These are phyloP conservation scores for Synergus umbraculus DNA, from an alignment of 2,888 invertebrate species.

Conservation along the genomic window DNA sequence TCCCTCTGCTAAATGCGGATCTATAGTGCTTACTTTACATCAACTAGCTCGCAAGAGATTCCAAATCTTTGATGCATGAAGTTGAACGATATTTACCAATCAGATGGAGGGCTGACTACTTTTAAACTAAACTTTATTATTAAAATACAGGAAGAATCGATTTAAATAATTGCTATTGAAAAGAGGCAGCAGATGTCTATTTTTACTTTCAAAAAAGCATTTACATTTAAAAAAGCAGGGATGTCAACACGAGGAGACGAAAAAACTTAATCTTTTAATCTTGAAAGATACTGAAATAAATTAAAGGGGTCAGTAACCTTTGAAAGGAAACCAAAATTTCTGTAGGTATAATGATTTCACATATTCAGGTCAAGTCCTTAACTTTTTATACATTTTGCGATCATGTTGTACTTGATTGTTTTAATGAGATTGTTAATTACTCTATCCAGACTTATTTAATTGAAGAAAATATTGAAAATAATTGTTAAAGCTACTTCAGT, in stretches of 20 bases:
- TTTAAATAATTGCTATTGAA: background rate
- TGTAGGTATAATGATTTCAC: background rate
- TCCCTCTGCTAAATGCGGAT: constrained; percentile 30
- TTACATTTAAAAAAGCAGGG: background rate
- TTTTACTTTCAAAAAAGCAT: too few species aligned
- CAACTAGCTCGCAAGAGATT: constrained; percentile 5
- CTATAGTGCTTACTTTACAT: constrained; percentile 2
- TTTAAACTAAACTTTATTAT: background rate
- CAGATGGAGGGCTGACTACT: background rate
- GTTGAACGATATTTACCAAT: background rate
- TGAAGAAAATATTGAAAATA: background rate
- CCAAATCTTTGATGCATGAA: constrained; percentile 1
- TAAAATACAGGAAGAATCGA: background rate
- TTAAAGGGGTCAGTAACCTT: background rate
- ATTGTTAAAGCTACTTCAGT: background rate
- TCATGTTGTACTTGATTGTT: background rate
- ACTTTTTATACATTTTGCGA: background rate
- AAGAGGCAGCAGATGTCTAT: too few species aligned
- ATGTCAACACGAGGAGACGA: background rate
- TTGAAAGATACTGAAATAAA: background rate
- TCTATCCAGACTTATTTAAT: background rate
- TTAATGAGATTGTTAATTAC: background rate
- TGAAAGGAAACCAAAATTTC: background rate
- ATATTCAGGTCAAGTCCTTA: background rate
- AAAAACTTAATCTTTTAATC: background rate